These are phyloP conservation scores for Australoheros scitulus DNA, from an alignment of 2,113 vertebrate species.

Conservation along the genomic window DNA sequence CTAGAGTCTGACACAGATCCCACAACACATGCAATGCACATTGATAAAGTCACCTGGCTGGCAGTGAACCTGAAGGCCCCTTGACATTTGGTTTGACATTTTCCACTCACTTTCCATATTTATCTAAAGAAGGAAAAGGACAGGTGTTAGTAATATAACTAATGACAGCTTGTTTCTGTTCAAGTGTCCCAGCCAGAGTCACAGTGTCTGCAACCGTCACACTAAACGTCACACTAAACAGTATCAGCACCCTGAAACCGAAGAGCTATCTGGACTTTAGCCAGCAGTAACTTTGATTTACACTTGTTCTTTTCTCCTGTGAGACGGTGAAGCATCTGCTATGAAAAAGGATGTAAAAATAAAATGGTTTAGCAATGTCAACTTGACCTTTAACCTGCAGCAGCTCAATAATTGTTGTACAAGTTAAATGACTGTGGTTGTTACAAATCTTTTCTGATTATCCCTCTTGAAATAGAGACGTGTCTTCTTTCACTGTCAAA, in stretches of 20 bases:
- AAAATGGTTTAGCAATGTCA: background rate
- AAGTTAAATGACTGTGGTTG: background rate
- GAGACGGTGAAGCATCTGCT: background rate
- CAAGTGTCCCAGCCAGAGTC: background rate
- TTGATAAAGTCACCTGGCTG: background rate
- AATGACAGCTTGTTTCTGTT: background rate
- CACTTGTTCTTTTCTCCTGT: background rate
- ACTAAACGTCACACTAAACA: background rate
- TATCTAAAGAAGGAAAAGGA: conserved; percentile 1
- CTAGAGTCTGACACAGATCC: background rate
- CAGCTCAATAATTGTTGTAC: background rate
- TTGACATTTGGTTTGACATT: background rate
- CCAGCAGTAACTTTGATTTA: background rate
- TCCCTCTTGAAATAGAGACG: background rate
- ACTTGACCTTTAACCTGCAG: conserved; percentile 8
- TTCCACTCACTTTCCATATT: background rate
- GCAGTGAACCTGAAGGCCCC: background rate
- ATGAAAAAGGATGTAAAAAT: background rate
- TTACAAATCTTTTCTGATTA: background rate
- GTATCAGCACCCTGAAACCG: background rate
- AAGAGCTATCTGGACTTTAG: background rate
- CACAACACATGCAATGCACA: background rate
- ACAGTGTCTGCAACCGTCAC: conserved; percentile 1
- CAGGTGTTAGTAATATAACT: background rate
- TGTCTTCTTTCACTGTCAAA: background rate